phyloP scores from a whole-genome alignment of 2,797 vertebrate genomes.

The Gymnocypris eckloni region DNA sequence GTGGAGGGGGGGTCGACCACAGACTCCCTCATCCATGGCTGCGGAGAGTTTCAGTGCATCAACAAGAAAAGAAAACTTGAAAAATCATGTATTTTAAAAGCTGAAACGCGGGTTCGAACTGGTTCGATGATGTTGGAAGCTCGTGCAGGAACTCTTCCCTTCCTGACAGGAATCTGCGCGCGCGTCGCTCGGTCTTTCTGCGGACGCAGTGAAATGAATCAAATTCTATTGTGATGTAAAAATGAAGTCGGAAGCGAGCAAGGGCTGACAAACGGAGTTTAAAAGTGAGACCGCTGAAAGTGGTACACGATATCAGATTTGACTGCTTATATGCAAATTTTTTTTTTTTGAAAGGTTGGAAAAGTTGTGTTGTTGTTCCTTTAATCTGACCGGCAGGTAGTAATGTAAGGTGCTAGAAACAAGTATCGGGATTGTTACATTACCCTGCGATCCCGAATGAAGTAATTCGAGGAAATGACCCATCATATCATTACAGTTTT shows the following conservation, averaged over 20 bases:
- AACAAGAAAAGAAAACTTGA: neutral
- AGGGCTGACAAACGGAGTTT: slow-evolving; percentile 78
- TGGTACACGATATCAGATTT: slow-evolving; percentile 29
- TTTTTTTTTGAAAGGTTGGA: neutral
- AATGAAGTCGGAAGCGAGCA: slow-evolving; percentile 78
- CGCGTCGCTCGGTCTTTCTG: slow-evolving; percentile 78
- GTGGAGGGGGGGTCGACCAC: slow-evolving; percentile 45
- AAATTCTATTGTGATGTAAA: slow-evolving; percentile 95
- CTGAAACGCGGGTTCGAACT: neutral
- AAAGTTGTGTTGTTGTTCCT: neutral
- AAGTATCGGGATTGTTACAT: slow-evolving; percentile 27
- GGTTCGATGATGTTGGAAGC: neutral
- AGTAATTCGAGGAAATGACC: slow-evolving; percentile 61
- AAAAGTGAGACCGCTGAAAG: slow-evolving; percentile 69
- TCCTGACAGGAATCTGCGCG: slow-evolving; percentile 54
- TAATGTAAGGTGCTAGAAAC: slow-evolving; percentile 27
- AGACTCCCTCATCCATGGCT: slow-evolving; percentile 60
- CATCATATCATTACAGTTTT: slow-evolving; percentile 40
- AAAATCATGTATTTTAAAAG: neutral
- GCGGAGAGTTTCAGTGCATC: slow-evolving; percentile 46
- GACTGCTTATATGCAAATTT: slow-evolving; percentile 41
- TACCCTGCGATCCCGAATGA: slow-evolving; percentile 21
- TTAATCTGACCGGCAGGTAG: slow-evolving; percentile 16
- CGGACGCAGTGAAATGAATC: slow-evolving; percentile 84
- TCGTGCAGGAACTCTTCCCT: neutral